These are phyloP conservation scores for Tetragnatha versicolor DNA, from an alignment of 1,140 invertebrate species.

Conservation along the genomic window DNA sequence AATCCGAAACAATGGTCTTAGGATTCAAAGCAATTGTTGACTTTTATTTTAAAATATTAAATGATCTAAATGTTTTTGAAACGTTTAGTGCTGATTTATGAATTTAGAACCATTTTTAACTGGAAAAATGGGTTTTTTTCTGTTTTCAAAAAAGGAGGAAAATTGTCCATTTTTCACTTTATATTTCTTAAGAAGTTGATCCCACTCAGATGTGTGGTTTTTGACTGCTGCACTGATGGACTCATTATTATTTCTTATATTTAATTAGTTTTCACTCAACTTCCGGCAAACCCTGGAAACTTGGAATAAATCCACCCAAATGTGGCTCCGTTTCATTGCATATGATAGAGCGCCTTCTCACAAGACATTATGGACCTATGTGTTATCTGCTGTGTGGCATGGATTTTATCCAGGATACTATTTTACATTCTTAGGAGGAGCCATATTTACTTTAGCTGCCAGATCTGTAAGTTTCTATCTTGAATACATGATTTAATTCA, in stretches of 20 bases:
- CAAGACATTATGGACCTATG: slow-evolving; percentile 74
- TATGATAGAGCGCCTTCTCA: slow-evolving; percentile 77
- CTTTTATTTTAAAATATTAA: no score
- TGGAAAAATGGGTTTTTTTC: no score
- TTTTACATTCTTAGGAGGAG: slow-evolving; percentile 88
- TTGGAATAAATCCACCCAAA: slow-evolving; percentile 93
- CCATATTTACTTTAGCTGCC: slow-evolving; percentile 83
- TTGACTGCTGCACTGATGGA: neutral
- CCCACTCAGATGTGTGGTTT: no score
- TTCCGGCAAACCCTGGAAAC: slow-evolving; percentile 80
- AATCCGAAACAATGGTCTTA: no score
- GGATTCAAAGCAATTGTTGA: no score
- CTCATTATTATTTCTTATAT: neutral
- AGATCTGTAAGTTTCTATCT: slow-evolving; percentile 71
- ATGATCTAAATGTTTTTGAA: no score
- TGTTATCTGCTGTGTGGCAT: slow-evolving; percentile 93
- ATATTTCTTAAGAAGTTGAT: no score
- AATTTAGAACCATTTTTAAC: no score
- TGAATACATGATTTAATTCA: no score
- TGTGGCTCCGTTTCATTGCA: slow-evolving; percentile 85
- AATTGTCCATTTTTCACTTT: no score
- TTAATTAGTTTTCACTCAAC: slow-evolving; percentile 67
- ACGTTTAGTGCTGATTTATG: neutral
- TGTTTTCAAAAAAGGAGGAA: no score
- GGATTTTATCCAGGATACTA: slow-evolving; percentile 98